Percentiles rank a stretch among this genome's conserved stretches.
Evolutionary conservation across 2,888 invertebrate species (phyloP).

Genomic region (Digitonthophagus gazella): DNA sequence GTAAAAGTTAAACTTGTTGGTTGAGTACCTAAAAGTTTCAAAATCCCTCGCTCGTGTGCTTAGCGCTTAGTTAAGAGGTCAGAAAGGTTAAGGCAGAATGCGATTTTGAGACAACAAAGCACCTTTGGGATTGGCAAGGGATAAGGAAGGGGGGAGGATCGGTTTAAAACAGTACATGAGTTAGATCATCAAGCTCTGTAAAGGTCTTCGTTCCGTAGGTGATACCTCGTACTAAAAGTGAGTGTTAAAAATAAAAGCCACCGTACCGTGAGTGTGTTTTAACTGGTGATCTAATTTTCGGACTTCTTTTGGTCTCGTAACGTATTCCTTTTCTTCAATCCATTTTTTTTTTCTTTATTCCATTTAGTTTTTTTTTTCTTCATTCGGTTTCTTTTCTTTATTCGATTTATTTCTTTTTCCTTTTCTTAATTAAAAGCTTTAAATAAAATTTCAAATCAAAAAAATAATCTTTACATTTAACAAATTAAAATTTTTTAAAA

Average conservation of each 20-base stretch:
- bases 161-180: conserved; percentile 46
- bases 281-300: conserved; percentile 4
- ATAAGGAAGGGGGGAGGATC: conserved; percentile 41
- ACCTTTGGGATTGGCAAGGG: conserved; percentile 45
- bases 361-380: no score
- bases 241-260: conserved; percentile 29
- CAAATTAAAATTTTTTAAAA: no score
- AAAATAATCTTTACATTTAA: neutral
- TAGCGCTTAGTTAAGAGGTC: conserved; percentile 32
- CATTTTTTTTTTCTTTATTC: conserved; percentile 20
- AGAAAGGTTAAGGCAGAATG: conserved; percentile 33
- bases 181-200: conserved; percentile 40
- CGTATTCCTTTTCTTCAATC: conserved; percentile 1
- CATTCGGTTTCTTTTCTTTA: no score
- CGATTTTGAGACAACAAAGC: conserved; percentile 31
- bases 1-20: no score
- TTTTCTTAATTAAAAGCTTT: neutral
- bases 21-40: neutral
- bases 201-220: conserved; percentile 35
- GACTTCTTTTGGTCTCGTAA: conserved; percentile 5
- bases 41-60: conserved; percentile 32
- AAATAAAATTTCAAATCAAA: neutral
- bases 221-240: conserved; percentile 25
- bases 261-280: conserved; percentile 25
- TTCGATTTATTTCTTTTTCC: no score